Evolutionary conservation across 2,888 invertebrate genomes (phyloP), one percentile per base, ranked within the genome.

Genomic region (Erynnis tages): DNA sequence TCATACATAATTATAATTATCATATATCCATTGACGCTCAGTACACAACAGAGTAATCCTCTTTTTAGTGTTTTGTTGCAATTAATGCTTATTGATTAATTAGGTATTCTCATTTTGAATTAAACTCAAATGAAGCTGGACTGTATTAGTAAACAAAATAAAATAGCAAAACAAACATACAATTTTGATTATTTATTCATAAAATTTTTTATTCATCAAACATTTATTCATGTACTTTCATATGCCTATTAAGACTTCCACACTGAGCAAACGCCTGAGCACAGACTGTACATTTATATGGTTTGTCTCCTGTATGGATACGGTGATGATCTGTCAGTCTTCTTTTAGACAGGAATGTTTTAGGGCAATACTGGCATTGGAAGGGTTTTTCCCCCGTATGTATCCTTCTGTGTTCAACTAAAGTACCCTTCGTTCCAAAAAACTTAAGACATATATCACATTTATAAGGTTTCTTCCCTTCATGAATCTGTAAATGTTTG

Each of bases 251-350:
- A 53, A 90, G 55, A 0, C 88, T 81, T 0, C 89, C 87, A 27
- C 82, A 66, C 54, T 90, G 90, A 0, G 84, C 80, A 54, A 89
- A 90, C 1, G 82, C 70, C 46, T 82, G 82, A 8, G 79, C 75
- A 55, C 90, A 90, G 0, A 85, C 63, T 0, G 43, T 48, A 50
- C 90, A 90, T 47, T 81, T 78, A 53, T 85, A 78, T 0, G 88
- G 88, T 23, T 83, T 79, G 43, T 85, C 88, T 0, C 89, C 90
- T 0, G 88, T 89, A 54, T 90, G 90, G 4, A 78, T 84, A 29
- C 79, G 74, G 1, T 76, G 69, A 56, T 90, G 90, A 11, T 86
- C 87, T 1, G 71, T 73, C 52, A 85, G 57, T 44, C 81, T 71
- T 29, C 79, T 75, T 56, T 76, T 85, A 0, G 86, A 81, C 2